A percentile compares a stretch with the other conserved stretches of the same genome.
phyloP scores from a whole-genome alignment of 1,140 invertebrate genomes.

The Daktulosphaira vitifoliae region DNA sequence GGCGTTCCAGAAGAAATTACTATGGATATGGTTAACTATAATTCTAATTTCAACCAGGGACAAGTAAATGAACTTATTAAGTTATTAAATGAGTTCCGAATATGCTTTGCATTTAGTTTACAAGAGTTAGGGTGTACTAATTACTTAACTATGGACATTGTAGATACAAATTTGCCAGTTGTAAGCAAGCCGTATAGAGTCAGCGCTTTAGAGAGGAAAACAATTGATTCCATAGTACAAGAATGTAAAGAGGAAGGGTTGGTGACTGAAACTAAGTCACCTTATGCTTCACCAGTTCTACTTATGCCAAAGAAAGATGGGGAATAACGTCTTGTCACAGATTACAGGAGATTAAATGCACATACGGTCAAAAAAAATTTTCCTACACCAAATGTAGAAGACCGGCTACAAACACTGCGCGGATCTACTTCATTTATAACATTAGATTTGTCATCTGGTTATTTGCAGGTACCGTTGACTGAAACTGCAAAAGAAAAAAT shows the following conservation, averaged over 20 bases:
- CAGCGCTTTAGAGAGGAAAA: background rate
- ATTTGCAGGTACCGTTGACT: slow-evolving; percentile 42
- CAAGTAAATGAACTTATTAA: no score
- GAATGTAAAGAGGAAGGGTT: background rate
- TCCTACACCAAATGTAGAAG: slow-evolving; percentile 48
- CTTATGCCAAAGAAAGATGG: background rate
- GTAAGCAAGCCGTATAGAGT: background rate
- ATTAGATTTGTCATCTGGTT: slow-evolving; percentile 45
- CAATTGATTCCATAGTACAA: no score
- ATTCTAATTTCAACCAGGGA: no score
- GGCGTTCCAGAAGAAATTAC: no score
- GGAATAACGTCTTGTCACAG: slow-evolving; percentile 37
- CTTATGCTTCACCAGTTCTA: slow-evolving; percentile 6
- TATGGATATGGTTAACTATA: no score
- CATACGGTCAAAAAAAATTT: slow-evolving; percentile 45
- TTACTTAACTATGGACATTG: background rate
- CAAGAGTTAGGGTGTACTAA: background rate
- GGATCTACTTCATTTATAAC: slow-evolving; percentile 45
- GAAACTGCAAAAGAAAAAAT: slow-evolving; percentile 39
- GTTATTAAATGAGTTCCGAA: no score
- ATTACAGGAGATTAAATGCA: slow-evolving; percentile 44
- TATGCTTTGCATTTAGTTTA: no score
- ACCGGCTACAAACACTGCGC: slow-evolving; percentile 45
- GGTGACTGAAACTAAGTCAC: background rate
- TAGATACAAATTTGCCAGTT: background rate